These are phyloP conservation scores for Pammene aurita DNA, from an alignment of 2,888 invertebrate species.

Conservation along the genomic window DNA sequence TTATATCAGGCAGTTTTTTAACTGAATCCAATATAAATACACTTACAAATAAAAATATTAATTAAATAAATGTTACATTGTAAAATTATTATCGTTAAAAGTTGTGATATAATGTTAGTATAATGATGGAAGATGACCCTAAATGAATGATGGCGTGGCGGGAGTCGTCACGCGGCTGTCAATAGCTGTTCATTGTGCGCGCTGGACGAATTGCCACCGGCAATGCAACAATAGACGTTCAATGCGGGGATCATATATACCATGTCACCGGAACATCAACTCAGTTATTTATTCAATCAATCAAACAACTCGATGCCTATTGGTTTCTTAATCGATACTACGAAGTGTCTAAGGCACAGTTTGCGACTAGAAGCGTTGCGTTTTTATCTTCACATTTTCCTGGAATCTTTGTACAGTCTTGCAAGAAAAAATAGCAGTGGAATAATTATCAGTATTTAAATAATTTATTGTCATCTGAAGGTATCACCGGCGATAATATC, in stretches of 20 bases:
- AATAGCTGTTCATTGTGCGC: conserved; percentile 62
- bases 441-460: too few relatives aligned
- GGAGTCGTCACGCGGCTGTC: conserved; percentile 53
- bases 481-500: too few relatives aligned
- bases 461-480: too few relatives aligned
- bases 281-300: conserved; percentile 47
- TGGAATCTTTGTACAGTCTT: too few relatives aligned
- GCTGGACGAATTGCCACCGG: conserved; percentile 59
- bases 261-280: conserved; percentile 53
- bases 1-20: too few relatives aligned
- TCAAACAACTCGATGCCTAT: conserved; percentile 33
- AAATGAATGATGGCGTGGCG: conserved; percentile 16
- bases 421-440: too few relatives aligned
- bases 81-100: too few relatives aligned
- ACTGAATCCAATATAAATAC: too few relatives aligned
- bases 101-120: too few relatives aligned
- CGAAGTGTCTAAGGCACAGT: conserved; percentile 2
- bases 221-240: conserved; percentile 61
- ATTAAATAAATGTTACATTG: too few relatives aligned
- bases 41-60: too few relatives aligned
- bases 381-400: conserved; percentile 19
- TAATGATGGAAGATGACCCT: conserved; percentile 6
- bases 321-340: conserved; percentile 21
- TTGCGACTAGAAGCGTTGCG: not conserved
- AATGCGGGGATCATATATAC: conserved; percentile 55